A percentile compares a stretch with the other conserved stretches of the same genome.
Evolutionary conservation across 2,888 invertebrate species (phyloP).

Genomic region (Corbicula japonica): DNA sequence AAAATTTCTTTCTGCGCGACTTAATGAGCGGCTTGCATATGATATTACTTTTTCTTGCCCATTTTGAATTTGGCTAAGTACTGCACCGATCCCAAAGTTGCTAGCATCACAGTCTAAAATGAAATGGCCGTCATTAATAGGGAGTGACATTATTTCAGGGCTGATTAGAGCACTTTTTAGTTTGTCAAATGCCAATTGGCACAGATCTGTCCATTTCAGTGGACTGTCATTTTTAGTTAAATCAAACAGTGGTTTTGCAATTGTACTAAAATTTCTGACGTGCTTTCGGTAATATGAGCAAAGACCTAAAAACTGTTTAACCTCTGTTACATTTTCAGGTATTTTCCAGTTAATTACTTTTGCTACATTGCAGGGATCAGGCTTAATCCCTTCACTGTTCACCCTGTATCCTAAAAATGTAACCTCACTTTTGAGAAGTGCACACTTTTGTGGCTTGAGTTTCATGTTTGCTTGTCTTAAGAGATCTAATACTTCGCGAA

Average conservation of each 20-base stretch:
- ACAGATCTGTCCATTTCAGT: conserved; percentile 35
- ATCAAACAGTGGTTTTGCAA: conserved; percentile 48
- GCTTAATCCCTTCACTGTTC: background rate
- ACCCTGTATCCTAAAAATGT: conserved; percentile 51
- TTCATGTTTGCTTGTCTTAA: conserved; percentile 55
- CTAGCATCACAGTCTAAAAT: too few relatives aligned
- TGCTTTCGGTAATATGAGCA: conserved; percentile 45
- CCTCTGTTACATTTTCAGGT: conserved; percentile 42
- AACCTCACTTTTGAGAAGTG: conserved; percentile 43
- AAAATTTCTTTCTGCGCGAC: conserved; percentile 25
- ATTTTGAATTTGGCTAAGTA: conserved; percentile 51
- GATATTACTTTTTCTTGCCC: conserved; percentile 45
- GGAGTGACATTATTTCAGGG: too few relatives aligned
- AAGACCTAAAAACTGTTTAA: conserved; percentile 50
- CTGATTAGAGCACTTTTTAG: too few relatives aligned
- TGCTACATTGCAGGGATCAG: conserved; percentile 20
- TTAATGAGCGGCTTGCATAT: conserved; percentile 30
- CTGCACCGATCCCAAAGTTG: conserved; percentile 54
- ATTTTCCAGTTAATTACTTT: conserved; percentile 35
- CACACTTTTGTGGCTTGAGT: conserved; percentile 63
- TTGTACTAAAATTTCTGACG: conserved; percentile 31
- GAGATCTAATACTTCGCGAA: conserved; percentile 49
- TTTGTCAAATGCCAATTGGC: conserved; percentile 34
- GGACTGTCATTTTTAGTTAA: conserved; percentile 24
- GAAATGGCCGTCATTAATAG: too few relatives aligned